Base-by-base conservation (phyloP, 2,888 invertebrate species). In the Flexamia atlantica region DNA sequence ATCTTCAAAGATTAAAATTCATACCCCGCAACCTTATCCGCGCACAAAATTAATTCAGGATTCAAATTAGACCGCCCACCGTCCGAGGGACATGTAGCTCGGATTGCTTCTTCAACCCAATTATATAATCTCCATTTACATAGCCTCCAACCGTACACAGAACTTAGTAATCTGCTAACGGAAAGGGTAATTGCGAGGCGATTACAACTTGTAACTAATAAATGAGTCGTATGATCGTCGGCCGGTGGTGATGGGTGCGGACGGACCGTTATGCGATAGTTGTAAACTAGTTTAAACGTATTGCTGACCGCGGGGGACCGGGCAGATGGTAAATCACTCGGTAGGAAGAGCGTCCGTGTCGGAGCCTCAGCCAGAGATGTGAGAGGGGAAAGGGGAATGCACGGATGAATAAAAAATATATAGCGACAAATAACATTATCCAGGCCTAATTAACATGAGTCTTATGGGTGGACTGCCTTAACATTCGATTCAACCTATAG, bases 231-330 rank as follows among this genome's bases (percentile, higher is more conserved):
- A 64, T 64, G 30, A 64, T 64, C 17, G 64, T 25, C 30, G 25
- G 64, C 64, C 64, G 64, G 30, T 1, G 64, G 64, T 14, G 30
- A 64, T 30, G 64, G 64, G 9, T 28, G 64, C 30, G 17, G 64
- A 25, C 14, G 14, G 64, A 28, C 28, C 28, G 28, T 64, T 28
- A 28, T 9, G 28, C 14, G 28, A 64, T 53, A 23, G 23, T 64
- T 64, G 64, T 64, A 64, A 64, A 64, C 64, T 64, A 64, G 64
- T 64, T 64, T 64, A 64, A 64, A 64, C 64, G 64, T 64, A 64
- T 64, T 64, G 64, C 28, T 30, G 64, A 64, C 64, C 64, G 64
- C 57, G 12, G 28, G 30, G 64, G 28, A 12, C 1, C 64, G 20
- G n/a, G n/a, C n/a, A n/a, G n/a, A n/a, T 20, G 12, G 64, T 64